Percentiles rank a stretch among this genome's conserved stretches.
Evolutionary conservation across 2,113 vertebrate genomes (phyloP).

Genomic region (Myxocyprinus asiaticus): DNA sequence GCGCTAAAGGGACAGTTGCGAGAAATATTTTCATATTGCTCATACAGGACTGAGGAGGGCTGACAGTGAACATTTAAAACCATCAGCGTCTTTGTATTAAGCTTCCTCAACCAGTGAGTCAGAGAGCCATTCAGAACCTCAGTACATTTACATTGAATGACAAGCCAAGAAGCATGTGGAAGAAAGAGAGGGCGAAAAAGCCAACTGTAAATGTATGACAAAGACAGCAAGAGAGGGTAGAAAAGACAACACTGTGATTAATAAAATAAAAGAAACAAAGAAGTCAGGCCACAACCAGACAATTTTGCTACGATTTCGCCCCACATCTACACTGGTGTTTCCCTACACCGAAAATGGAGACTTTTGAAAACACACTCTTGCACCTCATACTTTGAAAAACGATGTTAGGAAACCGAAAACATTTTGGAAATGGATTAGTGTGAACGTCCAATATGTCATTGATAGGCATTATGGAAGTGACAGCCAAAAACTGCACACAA

Average conservation of each 20-base stretch:
- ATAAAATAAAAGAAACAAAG: background rate
- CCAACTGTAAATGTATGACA: background rate
- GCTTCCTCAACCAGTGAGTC: background rate
- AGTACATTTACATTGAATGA: background rate
- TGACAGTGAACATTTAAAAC: background rate
- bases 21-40: slow-evolving; percentile 8
- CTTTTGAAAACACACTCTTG: too few relatives aligned
- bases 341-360: too few relatives aligned
- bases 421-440: too few relatives aligned
- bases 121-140: background rate
- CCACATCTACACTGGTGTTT: too few relatives aligned
- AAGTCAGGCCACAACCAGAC: too few relatives aligned
- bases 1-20: background rate
- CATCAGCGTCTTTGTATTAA: background rate
- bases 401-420: too few relatives aligned
- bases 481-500: too few relatives aligned
- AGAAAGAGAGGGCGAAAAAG: background rate
- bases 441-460: too few relatives aligned
- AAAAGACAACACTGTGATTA: background rate
- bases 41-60: background rate
- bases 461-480: too few relatives aligned
- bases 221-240: background rate
- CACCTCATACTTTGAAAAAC: too few relatives aligned
- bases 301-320: too few relatives aligned
- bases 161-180: background rate